Evolutionary conservation across 2,888 invertebrate genomes (phyloP).

Genomic region (Catotricha subobsoleta): DNA sequence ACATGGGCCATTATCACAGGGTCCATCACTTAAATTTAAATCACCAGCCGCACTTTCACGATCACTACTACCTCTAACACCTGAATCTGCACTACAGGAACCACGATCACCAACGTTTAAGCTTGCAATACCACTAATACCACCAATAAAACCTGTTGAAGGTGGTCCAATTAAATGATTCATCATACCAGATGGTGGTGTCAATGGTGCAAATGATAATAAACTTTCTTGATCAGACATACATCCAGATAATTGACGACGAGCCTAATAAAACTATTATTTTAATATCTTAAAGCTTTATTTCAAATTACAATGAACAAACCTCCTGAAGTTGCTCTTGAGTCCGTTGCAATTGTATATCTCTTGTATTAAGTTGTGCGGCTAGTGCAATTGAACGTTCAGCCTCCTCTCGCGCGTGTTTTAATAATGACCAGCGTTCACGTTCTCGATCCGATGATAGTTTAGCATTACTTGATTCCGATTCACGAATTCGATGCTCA

Average conservation of each 20-base stretch:
- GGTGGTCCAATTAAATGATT: constrained; percentile 20
- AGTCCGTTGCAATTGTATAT: constrained; percentile 67
- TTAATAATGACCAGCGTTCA: constrained; percentile 71
- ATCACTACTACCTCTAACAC: constrained; percentile 46
- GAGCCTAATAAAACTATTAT: constrained; percentile 25
- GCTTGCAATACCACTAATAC: too few relatives aligned
- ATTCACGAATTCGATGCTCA: constrained; percentile 73
- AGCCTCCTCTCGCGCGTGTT: constrained; percentile 79
- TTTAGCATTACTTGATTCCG: constrained; percentile 44
- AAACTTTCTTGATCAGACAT: constrained; percentile 72
- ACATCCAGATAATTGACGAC: constrained; percentile 62
- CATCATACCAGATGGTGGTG: constrained; percentile 38
- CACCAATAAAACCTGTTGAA: constrained; percentile 27
- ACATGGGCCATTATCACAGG: constrained; percentile 30
- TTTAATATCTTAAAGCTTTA: background rate
- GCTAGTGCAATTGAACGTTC: constrained; percentile 72
- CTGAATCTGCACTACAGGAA: constrained; percentile 54
- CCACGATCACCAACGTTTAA: constrained; percentile 66
- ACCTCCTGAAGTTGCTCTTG: constrained; percentile 66
- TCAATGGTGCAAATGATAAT: constrained; percentile 50
- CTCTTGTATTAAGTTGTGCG: constrained; percentile 71
- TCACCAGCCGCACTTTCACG: constrained; percentile 61
- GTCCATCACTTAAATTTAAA: constrained; percentile 54
- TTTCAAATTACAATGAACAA: constrained; percentile 29
- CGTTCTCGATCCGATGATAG: constrained; percentile 55